These are phyloP conservation scores for Monochamus saltuarius DNA, from an alignment of 1,140 invertebrate species.

Conservation along the genomic window DNA sequence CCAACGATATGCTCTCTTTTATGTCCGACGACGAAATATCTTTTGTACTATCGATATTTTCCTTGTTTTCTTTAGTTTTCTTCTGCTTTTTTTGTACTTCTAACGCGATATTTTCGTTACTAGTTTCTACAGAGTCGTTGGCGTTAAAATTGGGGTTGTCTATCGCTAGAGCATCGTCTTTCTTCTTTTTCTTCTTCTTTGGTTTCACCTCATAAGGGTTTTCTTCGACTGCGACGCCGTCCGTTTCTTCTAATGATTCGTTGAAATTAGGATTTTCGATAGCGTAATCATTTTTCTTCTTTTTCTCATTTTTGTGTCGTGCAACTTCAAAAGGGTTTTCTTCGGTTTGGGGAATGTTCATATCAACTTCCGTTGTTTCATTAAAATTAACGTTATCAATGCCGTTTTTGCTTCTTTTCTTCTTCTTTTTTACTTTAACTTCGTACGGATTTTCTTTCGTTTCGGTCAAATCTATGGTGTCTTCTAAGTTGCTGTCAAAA, in stretches of 20 bases:
- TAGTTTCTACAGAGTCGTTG: not conserved
- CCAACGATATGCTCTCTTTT: not conserved
- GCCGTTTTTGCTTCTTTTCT: slow-evolving; percentile 24
- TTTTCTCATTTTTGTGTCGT: slow-evolving; percentile 20
- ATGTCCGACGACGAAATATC: not conserved
- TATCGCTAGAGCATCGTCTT: slow-evolving; percentile 23
- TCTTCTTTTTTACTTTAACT: slow-evolving; percentile 23
- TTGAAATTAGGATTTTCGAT: slow-evolving; percentile 35
- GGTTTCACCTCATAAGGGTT: slow-evolving; percentile 24
- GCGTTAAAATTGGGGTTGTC: slow-evolving; percentile 33
- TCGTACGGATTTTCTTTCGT: slow-evolving; percentile 25
- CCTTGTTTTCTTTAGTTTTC: slow-evolving; percentile 24
- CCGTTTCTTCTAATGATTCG: slow-evolving; percentile 1
- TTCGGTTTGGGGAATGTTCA: not conserved
- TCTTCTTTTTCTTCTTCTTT: slow-evolving; percentile 32
- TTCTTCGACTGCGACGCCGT: slow-evolving; percentile 14
- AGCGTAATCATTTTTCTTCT: slow-evolving; percentile 24
- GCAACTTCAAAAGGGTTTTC: slow-evolving; percentile 21
- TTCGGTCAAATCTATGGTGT: not conserved
- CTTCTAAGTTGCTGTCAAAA: slow-evolving; percentile 18
- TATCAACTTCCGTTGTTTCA: slow-evolving; percentile 3
- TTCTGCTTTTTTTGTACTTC: slow-evolving; percentile 65
- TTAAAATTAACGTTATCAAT: slow-evolving; percentile 25
- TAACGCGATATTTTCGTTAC: slow-evolving; percentile 34
- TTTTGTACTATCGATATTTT: not conserved